Evolutionary conservation across 2,113 vertebrate species (phyloP).

Genomic region (Oncorhynchus keta): DNA sequence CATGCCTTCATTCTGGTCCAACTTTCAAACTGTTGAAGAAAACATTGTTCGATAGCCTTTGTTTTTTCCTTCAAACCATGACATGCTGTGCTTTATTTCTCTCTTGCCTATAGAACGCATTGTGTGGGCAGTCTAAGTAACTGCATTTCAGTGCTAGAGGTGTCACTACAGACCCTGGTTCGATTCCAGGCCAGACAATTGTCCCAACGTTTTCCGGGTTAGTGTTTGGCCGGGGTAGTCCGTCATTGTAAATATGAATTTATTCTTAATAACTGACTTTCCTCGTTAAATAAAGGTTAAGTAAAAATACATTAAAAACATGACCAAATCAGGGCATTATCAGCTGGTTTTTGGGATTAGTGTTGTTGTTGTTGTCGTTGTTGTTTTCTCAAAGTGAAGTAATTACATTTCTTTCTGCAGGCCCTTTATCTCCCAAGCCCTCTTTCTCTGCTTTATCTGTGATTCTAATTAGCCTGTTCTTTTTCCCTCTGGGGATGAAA

Average conservation of each 20-base stretch:
- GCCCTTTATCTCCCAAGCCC: slow-evolving; percentile 45
- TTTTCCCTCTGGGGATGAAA: slow-evolving; percentile 31
- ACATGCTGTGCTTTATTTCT: slow-evolving; percentile 14
- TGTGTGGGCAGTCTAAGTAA: background rate
- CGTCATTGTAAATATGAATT: too few species aligned
- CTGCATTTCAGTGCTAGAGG: too few species aligned
- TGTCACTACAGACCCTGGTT: too few species aligned
- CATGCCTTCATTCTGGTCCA: too few species aligned
- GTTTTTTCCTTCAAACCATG: slow-evolving; percentile 33
- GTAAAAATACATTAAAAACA: too few species aligned
- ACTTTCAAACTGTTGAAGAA: slow-evolving; percentile 16
- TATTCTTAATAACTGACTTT: too few species aligned
- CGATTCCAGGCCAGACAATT: too few species aligned
- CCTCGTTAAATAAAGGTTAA: too few species aligned
- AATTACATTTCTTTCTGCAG: slow-evolving; percentile 54
- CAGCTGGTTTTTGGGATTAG: background rate
- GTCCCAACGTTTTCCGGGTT: too few species aligned
- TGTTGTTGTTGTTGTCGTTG: too few species aligned
- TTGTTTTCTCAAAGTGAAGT: background rate
- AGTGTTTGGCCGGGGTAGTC: too few species aligned
- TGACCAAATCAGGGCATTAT: slow-evolving; percentile 39
- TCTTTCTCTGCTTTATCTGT: slow-evolving; percentile 56
- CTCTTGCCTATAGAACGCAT: slow-evolving; percentile 24
- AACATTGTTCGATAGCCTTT: slow-evolving; percentile 39
- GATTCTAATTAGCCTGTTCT: slow-evolving; percentile 53